A percentile compares a stretch with the other conserved stretches of the same genome.
Evolutionary conservation across 2,113 vertebrate genomes (phyloP).

Genomic region (Onychostruthus taczanowskii): DNA sequence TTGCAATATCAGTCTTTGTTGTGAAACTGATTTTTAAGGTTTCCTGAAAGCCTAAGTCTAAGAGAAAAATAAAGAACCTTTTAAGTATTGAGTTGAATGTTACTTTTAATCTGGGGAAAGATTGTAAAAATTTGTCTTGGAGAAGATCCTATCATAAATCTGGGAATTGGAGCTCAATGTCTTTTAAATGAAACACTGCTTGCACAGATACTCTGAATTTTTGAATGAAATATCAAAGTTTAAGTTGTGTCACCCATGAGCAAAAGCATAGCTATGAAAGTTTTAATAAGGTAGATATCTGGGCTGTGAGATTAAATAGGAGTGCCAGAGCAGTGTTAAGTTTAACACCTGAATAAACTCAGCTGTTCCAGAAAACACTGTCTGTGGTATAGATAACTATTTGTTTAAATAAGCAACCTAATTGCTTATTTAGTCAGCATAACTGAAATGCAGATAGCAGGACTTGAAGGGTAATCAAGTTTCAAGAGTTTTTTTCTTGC

Average conservation of each 20-base stretch:
- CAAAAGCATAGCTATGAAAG: neutral
- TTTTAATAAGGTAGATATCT: neutral
- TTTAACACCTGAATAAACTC: neutral
- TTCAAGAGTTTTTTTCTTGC: neutral
- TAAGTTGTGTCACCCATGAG: neutral
- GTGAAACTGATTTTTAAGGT: slow-evolving; percentile 42
- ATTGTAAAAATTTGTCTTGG: neutral
- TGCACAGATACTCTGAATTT: neutral
- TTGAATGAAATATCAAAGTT: neutral
- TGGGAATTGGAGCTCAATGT: neutral
- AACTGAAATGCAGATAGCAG: neutral
- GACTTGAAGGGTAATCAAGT: neutral
- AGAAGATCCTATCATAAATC: neutral
- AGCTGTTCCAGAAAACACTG: neutral
- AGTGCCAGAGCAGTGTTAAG: neutral
- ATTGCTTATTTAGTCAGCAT: neutral
- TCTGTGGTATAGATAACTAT: neutral
- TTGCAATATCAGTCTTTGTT: neutral
- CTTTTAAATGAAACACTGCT: neutral
- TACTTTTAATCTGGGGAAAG: neutral
- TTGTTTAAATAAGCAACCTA: neutral
- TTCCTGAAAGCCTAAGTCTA: neutral
- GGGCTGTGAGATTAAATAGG: neutral
- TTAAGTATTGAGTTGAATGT: slow-evolving; percentile 26
- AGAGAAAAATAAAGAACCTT: slow-evolving; percentile 49